phyloP scores from a whole-genome alignment of 1,140 invertebrate species.

The Hestina assimilis region DNA sequence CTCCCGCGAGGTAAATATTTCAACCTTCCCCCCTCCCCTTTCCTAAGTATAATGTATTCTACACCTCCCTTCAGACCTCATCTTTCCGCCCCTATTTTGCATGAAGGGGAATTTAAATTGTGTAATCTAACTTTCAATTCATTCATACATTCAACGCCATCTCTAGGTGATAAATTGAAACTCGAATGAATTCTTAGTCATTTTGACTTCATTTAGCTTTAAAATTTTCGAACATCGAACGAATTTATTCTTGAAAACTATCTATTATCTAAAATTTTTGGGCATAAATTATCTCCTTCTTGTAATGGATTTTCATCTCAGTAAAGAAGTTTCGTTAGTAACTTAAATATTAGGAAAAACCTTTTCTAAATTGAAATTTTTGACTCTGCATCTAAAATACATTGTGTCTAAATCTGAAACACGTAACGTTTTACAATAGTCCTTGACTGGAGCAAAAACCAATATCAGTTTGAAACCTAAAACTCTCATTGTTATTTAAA shows the following conservation, averaged over 20 bases:
- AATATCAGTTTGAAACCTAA: neutral
- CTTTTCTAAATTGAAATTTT: too few species aligned
- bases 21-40: slow-evolving; percentile 48
- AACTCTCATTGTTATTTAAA: slow-evolving; percentile 14
- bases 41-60: slow-evolving; percentile 66
- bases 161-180: slow-evolving; percentile 76
- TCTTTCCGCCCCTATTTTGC: slow-evolving; percentile 75
- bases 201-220: slow-evolving; percentile 1
- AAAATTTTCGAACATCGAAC: too few species aligned
- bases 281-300: too few species aligned
- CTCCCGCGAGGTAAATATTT: slow-evolving; percentile 74
- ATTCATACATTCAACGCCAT: slow-evolving; percentile 77
- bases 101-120: slow-evolving; percentile 78
- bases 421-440: neutral
- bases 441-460: neutral
- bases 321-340: too few species aligned
- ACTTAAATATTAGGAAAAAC: too few species aligned
- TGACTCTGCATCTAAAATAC: too few species aligned
- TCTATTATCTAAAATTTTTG: too few species aligned
- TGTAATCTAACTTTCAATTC: slow-evolving; percentile 79
- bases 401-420: neutral
- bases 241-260: too few species aligned
- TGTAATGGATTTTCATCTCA: too few species aligned
- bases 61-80: slow-evolving; percentile 65
- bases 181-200: slow-evolving; percentile 42